These are phyloP conservation scores for Drosophila triauraria DNA, from an alignment of 1,140 invertebrate genomes.

Conservation along the genomic window DNA sequence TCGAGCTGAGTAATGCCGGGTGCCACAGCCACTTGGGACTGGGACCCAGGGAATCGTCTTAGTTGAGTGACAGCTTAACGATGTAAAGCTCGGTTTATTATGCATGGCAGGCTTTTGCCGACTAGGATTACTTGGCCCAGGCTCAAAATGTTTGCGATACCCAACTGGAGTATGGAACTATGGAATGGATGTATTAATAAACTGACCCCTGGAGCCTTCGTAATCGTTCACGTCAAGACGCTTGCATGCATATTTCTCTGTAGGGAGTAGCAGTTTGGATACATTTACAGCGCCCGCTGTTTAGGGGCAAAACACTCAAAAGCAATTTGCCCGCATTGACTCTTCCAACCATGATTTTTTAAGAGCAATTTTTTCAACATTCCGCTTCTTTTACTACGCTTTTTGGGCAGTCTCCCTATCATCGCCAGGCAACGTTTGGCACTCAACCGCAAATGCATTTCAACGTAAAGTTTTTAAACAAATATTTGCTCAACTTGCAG, in stretches of 20 bases:
- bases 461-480: constrained; percentile 84
- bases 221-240: constrained; percentile 28
- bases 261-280: constrained; percentile 26
- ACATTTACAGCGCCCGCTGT: constrained; percentile 36
- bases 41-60: constrained; percentile 14
- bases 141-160: constrained; percentile 39
- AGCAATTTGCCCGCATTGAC: constrained; percentile 74
- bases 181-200: constrained; percentile 47
- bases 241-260: constrained; percentile 26
- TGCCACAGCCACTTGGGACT: not conserved
- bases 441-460: constrained; percentile 83
- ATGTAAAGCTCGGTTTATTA: constrained; percentile 81
- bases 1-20: constrained; percentile 35
- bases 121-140: constrained; percentile 57
- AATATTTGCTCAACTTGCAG: constrained; percentile 83
- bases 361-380: constrained; percentile 34
- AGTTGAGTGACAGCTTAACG: constrained; percentile 80
- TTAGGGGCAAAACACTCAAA: constrained; percentile 67
- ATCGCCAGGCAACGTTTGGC: constrained; percentile 65
- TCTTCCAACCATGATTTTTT: constrained; percentile 36
- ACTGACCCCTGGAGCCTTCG: constrained; percentile 8
- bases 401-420: constrained; percentile 64
- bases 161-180: constrained; percentile 1
- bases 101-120: constrained; percentile 54
- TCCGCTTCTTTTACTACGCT: constrained; percentile 30